Evolutionary conservation across 2,797 vertebrate species (phyloP).

Genomic region (Syngnathus acus): DNA sequence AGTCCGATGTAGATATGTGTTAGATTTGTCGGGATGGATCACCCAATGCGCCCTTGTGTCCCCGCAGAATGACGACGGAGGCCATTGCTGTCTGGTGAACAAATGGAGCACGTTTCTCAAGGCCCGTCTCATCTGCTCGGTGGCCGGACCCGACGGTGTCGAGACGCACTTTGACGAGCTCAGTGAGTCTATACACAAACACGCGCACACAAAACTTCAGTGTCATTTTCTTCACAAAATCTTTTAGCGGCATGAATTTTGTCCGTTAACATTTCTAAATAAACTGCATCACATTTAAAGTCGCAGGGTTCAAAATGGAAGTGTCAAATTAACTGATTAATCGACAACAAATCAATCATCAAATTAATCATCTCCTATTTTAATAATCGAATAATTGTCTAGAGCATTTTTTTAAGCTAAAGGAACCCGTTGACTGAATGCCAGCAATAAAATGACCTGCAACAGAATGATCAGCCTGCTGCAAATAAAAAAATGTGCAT

Average conservation of each 20-base stretch:
- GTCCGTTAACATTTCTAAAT: too few species aligned
- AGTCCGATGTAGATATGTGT: conserved; percentile 14
- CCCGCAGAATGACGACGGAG: conserved; percentile 89
- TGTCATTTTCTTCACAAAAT: too few species aligned
- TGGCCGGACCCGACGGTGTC: conserved; percentile 86
- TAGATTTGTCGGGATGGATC: conserved; percentile 8
- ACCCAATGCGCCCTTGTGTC: conserved; percentile 16
- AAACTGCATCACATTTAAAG: too few species aligned
- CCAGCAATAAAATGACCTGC: neutral
- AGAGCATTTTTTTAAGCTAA: neutral
- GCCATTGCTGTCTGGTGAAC: conserved; percentile 97
- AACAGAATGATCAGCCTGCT: conserved; percentile 8
- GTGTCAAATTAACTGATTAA: too few species aligned
- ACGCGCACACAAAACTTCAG: neutral
- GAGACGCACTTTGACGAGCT: conserved; percentile 98
- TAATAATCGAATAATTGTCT: too few species aligned
- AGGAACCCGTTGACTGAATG: neutral
- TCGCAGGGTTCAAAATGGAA: too few species aligned
- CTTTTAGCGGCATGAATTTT: too few species aligned
- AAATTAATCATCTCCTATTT: too few species aligned
- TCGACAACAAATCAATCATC: too few species aligned
- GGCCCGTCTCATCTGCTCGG: conserved; percentile 93
- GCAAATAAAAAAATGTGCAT: conserved; percentile 9
- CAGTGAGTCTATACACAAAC: conserved; percentile 72
- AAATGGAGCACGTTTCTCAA: conserved; percentile 99